These are phyloP conservation scores for Elymnias hypermnestra DNA, from an alignment of 1,140 invertebrate genomes.

Conservation along the genomic window DNA sequence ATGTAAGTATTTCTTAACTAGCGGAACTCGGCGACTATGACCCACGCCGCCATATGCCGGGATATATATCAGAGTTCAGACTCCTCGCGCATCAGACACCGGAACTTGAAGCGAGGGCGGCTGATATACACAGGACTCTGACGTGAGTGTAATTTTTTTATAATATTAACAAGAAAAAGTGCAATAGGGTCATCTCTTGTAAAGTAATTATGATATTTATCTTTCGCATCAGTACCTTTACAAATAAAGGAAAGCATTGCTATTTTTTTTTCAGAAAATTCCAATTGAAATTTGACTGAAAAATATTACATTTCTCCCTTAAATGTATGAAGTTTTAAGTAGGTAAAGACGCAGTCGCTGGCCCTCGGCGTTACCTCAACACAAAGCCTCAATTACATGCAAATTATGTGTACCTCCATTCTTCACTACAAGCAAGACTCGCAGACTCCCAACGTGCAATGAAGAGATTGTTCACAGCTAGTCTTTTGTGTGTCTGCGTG, in stretches of 20 bases:
- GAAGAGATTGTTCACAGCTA: conserved; percentile 39
- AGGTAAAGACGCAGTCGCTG: conserved; percentile 58
- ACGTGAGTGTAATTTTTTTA: conserved; percentile 77
- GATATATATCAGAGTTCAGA: conserved; percentile 97
- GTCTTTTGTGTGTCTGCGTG: conserved; percentile 34
- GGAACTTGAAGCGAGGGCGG: conserved; percentile 91
- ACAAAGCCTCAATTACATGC: conserved; percentile 69
- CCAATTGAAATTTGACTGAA: too few species aligned
- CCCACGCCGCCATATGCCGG: conserved; percentile 88
- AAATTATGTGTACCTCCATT: conserved; percentile 58
- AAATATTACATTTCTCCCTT: conserved; percentile 54
- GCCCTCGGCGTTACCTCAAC: conserved; percentile 29
- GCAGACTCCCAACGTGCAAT: neutral
- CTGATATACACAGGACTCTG: conserved; percentile 91
- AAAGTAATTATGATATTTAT: too few species aligned
- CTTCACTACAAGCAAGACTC: conserved; percentile 10
- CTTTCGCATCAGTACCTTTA: too few species aligned
- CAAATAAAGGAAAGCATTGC: too few species aligned
- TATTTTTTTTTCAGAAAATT: too few species aligned
- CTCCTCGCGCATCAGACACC: conserved; percentile 95
- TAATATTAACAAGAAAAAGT: too few species aligned
- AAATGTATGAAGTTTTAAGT: conserved; percentile 69
- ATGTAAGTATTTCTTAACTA: conserved; percentile 72
- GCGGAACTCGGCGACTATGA: conserved; percentile 99
- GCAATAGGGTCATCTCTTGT: too few species aligned